Evolutionary conservation across 2,113 vertebrate genomes (phyloP).

Genomic region (Catagonus wagneri): DNA sequence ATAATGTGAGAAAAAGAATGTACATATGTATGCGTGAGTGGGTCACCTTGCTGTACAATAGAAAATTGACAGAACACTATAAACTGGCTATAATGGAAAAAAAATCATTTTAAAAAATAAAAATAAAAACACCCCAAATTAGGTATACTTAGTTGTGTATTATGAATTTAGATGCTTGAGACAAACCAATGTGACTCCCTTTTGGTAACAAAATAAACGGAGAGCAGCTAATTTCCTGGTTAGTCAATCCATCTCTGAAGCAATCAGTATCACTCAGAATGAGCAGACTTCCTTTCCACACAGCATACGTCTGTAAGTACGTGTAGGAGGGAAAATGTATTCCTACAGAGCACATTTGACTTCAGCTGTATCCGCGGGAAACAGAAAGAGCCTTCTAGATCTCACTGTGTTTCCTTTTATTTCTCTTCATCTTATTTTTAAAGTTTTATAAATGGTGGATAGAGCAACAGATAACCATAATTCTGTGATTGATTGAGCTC

Average conservation of each 20-base stretch:
- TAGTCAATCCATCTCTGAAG: not conserved
- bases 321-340: not conserved
- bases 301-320: not conserved
- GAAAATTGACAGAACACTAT: too few relatives aligned
- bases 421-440: not conserved
- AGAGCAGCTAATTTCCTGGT: not conserved
- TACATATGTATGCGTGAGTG: too few relatives aligned
- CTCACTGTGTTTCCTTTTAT: not conserved
- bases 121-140: not conserved
- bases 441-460: not conserved
- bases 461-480: not conserved
- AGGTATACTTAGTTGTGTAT: not conserved
- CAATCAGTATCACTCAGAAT: not conserved
- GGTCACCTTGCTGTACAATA: too few relatives aligned
- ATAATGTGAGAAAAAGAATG: too few relatives aligned
- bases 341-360: not conserved
- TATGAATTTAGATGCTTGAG: not conserved
- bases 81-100: too few relatives aligned
- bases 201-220: not conserved
- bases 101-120: not conserved
- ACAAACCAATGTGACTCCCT: not conserved
- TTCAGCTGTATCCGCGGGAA: not conserved
- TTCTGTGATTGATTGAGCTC: too few relatives aligned
- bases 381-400: conserved; percentile 34
- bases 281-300: not conserved